Base-by-base conservation (phyloP, 2,888 invertebrate genomes). In the Aphrophora alni region DNA sequence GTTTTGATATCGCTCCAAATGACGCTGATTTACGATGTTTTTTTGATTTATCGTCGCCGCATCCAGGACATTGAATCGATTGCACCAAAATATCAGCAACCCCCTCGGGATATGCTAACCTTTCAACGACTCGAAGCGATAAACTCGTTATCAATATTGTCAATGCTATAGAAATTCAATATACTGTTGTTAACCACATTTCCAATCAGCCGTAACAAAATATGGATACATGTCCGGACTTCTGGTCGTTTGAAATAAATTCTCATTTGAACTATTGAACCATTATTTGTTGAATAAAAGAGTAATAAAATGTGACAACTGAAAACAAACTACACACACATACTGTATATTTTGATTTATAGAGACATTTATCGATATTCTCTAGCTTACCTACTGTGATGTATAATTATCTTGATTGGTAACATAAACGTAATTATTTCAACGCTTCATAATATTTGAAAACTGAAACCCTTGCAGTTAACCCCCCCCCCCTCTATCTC, bases 1-100 rank as follows among this genome's bases (percentile, higher is more conserved):
- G 70, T 71, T 69, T 73, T 80, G 75, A 73, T 80, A 80, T 80
- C 76, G 70, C 75, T 59, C 33, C 77, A 77, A 33, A 70, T 71
- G 77, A 71, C 77, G 38, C 26, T 77, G 77, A 77, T 69, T 33
- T 51, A 71, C 71, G 71, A 59, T 59, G 59, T 59, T 59, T 59
- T 59, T 59, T 59, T 59, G 59, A 59, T 59, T 59, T 59, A 59
- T 59, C 59, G 59, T 14, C 59, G 59, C 59, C 59, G 59, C 59
- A 59, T 59, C 59, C 59, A 59, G 59, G 59, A 59, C 59, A 59
- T 59, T 59, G 59, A 21, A 59, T 59, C 59, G 59, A 59, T 59
- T 21, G 59, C 59, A 14, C 59, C 59, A 21, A 59, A 33, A 59
- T 59, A 59, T 59, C 59, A 59, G 59, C 59, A n/a, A n/a, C 59